A percentile compares a stretch with the other conserved stretches of the same genome.
phyloP scores from a whole-genome alignment of 2,888 invertebrate genomes.

The Conchocele bisecta region DNA sequence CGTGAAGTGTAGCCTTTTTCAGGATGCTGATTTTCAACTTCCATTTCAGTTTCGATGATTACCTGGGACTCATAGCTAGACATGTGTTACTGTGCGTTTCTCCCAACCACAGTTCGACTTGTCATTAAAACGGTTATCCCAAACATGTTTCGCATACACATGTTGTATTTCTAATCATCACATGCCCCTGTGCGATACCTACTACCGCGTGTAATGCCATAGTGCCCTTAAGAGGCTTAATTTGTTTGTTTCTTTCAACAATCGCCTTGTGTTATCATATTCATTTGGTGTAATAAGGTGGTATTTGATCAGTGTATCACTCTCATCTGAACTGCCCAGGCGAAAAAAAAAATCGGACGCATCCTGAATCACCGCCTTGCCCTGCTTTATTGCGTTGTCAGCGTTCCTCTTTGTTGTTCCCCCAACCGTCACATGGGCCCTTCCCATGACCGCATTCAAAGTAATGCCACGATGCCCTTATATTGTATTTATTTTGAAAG shows the following conservation, averaged over 20 bases:
- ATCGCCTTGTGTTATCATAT: neutral
- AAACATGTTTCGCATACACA: conserved; percentile 4
- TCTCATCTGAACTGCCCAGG: neutral
- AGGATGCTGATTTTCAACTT: too few species aligned
- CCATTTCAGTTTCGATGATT: too few species aligned
- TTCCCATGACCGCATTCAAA: conserved; percentile 24
- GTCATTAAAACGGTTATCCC: neutral
- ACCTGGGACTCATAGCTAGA: too few species aligned
- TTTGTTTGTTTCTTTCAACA: conserved; percentile 5
- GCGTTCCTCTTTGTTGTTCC: conserved; percentile 20
- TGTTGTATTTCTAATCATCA: neutral
- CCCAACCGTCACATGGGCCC: conserved; percentile 15
- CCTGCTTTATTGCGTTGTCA: conserved; percentile 30
- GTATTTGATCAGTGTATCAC: neutral
- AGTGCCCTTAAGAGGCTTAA: conserved; percentile 5
- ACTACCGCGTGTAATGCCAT: conserved; percentile 11
- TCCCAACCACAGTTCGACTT: conserved; percentile 2
- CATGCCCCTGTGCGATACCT: neutral
- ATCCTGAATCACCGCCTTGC: conserved; percentile 19
- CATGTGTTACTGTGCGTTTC: too few species aligned
- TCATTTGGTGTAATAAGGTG: neutral
- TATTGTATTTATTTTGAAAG: neutral
- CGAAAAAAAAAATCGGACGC: conserved; percentile 5
- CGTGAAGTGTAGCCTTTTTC: too few species aligned
- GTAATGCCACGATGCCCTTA: conserved; percentile 2